These are phyloP conservation scores for Phortica variegata DNA, from an alignment of 1,140 invertebrate genomes.

Conservation along the genomic window DNA sequence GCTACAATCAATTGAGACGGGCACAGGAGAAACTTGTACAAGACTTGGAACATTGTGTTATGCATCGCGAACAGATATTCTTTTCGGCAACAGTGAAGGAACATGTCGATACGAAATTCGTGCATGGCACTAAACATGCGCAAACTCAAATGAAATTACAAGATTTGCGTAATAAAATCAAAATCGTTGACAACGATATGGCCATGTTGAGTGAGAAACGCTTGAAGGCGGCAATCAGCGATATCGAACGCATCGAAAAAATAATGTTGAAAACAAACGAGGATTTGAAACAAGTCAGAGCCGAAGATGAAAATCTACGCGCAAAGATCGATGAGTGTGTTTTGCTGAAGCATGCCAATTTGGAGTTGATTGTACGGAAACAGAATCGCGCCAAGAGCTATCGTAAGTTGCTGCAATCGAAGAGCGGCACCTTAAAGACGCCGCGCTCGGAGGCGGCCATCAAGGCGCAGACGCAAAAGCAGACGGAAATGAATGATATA, in stretches of 20 bases:
- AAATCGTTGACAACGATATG: conserved; percentile 60
- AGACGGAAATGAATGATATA: conserved; percentile 59
- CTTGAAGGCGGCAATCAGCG: conserved; percentile 30
- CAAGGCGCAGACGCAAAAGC: conserved; percentile 58
- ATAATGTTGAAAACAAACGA: conserved; percentile 29
- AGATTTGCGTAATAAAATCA: conserved; percentile 62
- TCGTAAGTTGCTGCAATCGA: too few species aligned
- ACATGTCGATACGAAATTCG: conserved; percentile 55
- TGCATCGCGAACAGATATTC: conserved; percentile 68
- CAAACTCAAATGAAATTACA: conserved; percentile 57
- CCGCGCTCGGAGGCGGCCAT: conserved; percentile 57
- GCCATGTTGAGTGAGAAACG: conserved; percentile 27
- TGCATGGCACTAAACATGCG: conserved; percentile 32
- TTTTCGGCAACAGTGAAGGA: conserved; percentile 62
- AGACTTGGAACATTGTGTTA: conserved; percentile 75
- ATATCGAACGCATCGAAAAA: conserved; percentile 43
- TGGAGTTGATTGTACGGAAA: conserved; percentile 64
- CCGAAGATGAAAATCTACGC: conserved; percentile 58
- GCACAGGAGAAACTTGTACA: conserved; percentile 73
- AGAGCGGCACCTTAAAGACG: conserved; percentile 59
- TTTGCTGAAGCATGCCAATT: conserved; percentile 59
- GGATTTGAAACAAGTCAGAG: conserved; percentile 58
- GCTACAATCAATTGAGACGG: conserved; percentile 68
- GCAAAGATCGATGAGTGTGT: conserved; percentile 44
- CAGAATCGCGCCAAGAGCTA: conserved; percentile 63